These are phyloP conservation scores for Ladona fulva DNA, from an alignment of 1,140 invertebrate species.

Conservation along the genomic window DNA sequence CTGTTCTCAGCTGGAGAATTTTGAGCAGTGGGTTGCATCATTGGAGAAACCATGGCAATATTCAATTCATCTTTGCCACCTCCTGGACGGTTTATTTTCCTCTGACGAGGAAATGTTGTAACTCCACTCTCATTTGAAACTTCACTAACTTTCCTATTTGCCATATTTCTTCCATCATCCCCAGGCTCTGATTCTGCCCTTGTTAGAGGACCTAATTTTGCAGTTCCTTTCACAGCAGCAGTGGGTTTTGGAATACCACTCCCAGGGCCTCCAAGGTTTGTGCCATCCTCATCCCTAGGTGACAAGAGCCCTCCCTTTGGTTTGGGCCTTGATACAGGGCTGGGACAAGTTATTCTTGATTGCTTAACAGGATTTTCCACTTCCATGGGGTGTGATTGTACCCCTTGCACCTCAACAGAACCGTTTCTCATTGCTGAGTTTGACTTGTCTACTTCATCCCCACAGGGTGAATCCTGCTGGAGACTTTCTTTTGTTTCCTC, in stretches of 20 bases:
- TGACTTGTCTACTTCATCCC: neutral
- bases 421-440: neutral
- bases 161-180: neutral
- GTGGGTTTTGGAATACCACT: conserved; percentile 71
- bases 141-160: neutral
- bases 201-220: conserved; percentile 24
- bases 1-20: neutral
- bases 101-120: conserved; percentile 18
- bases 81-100: conserved; percentile 22
- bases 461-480: neutral
- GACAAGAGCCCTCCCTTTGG: neutral
- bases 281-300: neutral
- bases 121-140: neutral
- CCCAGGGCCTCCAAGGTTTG: neutral
- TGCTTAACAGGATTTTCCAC: neutral
- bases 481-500: neutral
- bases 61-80: conserved; percentile 36
- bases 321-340: neutral
- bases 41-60: conserved; percentile 66
- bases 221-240: conserved; percentile 77
- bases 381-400: neutral
- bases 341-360: neutral
- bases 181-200: neutral
- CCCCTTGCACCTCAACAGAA: neutral
- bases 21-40: conserved; percentile 38